These are phyloP conservation scores for Anomalospiza imberbis DNA, from an alignment of 2,797 vertebrate species.

Conservation along the genomic window DNA sequence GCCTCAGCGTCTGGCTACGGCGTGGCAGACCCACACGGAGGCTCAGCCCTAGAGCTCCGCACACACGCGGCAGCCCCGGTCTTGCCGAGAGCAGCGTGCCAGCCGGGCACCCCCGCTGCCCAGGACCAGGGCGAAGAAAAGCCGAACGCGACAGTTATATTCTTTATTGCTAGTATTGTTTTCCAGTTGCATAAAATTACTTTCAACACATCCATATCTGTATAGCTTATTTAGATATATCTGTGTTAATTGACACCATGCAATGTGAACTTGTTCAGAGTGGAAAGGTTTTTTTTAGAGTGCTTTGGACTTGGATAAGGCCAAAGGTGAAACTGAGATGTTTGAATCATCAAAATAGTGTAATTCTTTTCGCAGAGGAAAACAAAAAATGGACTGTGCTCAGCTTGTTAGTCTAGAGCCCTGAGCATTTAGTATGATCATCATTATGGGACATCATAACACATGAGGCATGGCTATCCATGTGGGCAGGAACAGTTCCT, in stretches of 20 bases:
- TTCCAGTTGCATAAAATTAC: background rate
- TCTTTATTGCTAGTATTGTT: background rate
- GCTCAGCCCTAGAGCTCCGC: too few species aligned
- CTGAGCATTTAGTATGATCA: rapidly evolving
- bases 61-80: too few species aligned
- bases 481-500: background rate
- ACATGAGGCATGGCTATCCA: rapidly evolving
- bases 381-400: background rate
- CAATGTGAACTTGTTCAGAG: background rate
- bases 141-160: too few species aligned
- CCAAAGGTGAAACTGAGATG: background rate
- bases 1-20: too few species aligned
- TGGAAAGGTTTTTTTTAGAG: background rate
- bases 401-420: background rate
- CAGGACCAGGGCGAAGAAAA: too few species aligned
- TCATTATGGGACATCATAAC: rapidly evolving
- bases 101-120: too few species aligned
- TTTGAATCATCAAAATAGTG: background rate
- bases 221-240: background rate
- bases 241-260: background rate
- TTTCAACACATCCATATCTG: background rate
- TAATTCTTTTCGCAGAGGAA: background rate
- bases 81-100: too few species aligned
- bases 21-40: too few species aligned
- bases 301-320: background rate